Evolutionary conservation across 2,888 invertebrate genomes (phyloP), one percentile per base, ranked within the genome.

Genomic region (Drosophila cognata): DNA sequence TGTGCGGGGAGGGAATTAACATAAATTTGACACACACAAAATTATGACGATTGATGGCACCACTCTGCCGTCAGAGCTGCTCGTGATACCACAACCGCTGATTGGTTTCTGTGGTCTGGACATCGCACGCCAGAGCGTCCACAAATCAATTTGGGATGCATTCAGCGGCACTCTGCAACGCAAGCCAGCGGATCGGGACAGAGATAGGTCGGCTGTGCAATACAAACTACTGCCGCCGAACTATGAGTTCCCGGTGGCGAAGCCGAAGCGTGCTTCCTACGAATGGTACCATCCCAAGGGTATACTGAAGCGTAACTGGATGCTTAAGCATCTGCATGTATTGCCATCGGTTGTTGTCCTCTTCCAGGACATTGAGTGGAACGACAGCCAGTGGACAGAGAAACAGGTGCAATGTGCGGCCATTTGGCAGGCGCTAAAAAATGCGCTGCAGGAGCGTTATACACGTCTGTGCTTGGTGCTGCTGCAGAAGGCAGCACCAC

Each of bases 351-450:
- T 99, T 1, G 96, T 98, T 33, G 98, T 99, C 4, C 95, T 99
- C 74, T 99, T 99, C 93, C 98, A 97, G 92, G 99, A 99, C 91
- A 95, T 99, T 91, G 99, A 99, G 93, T 99, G 99, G 99, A 97
- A 98, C 92, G 99, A 99, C 93, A 94, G 95, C 0, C 95, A 96
- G 77, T 99, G 99, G 99, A 97, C 97, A 82, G 99, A 99, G 83
- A 98, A 97, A 92, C 97, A 98, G 91, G 96, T 97, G 87, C 99
- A 99, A 93, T 99, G 98, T 93, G 97, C 98, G 11, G 97, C 97
- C 0, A 95, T 97, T 85, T 97, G 99, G 38, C 97, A 98, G 92
- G 96, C 96, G 0, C 94, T 97, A 71, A 95, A 95, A 94, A 95
- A 94, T 70, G 83, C 90, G 2, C 71, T 93, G 38, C 93, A 93